Conservation (phyloP, 2,113 vertebrate species). For the Ranitomeya variabilis region DNA sequence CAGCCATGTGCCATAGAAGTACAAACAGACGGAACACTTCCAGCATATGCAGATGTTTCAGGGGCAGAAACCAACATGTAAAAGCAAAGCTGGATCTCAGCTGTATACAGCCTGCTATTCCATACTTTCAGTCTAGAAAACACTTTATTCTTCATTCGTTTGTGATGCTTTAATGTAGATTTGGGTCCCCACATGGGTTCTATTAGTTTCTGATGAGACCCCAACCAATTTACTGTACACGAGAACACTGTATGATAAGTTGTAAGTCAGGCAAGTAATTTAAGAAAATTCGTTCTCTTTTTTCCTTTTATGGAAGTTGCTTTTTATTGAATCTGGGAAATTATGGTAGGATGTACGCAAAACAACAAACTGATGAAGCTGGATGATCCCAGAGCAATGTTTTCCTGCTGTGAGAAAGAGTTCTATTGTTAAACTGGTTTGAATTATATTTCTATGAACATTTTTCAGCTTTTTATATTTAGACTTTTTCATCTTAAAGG, state of each 20-base stretch:
- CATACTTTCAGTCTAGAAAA: not conserved
- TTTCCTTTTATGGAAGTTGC: constrained; percentile 31
- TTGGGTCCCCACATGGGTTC: constrained; percentile 15
- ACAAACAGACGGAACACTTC: not conserved
- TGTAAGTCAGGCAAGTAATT: constrained; percentile 5
- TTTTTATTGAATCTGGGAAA: constrained; percentile 9
- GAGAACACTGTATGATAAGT: not conserved
- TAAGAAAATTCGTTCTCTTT: not conserved
- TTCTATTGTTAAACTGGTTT: constrained; percentile 8
- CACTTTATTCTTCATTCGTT: not conserved
- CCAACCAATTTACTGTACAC: not conserved
- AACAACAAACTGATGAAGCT: not conserved
- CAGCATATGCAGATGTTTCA: constrained; percentile 21
- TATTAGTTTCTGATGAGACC: constrained; percentile 14
- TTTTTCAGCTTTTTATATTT: constrained; percentile 1
- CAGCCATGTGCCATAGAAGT: constrained; percentile 12
- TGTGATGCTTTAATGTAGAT: not conserved
- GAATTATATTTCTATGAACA: constrained; percentile 32
- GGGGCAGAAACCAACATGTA: not conserved
- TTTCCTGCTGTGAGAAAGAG: not conserved
- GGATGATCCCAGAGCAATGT: not conserved
- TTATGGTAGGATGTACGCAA: not conserved
- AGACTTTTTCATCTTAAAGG: not conserved
- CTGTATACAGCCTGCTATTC: not conserved
- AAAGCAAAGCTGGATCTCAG: not conserved